These are phyloP conservation scores for Terebella lapidaria DNA, from an alignment of 2,888 invertebrate genomes.

Conservation along the genomic window DNA sequence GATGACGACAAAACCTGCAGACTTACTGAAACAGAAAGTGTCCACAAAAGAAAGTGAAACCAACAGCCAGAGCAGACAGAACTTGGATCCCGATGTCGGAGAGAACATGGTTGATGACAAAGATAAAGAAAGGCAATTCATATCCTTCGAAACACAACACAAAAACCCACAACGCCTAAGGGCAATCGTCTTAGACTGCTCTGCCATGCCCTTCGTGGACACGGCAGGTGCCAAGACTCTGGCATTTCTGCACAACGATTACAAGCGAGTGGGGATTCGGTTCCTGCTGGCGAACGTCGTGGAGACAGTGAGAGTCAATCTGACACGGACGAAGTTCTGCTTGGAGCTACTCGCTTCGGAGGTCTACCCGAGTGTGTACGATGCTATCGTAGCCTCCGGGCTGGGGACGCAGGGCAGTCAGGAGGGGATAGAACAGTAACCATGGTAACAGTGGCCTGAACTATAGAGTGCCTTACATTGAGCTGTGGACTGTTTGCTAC, in stretches of 20 bases:
- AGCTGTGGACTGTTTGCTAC: too few species aligned
- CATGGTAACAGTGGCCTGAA: too few species aligned
- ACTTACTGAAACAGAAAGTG: too few species aligned
- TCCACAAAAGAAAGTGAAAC: too few species aligned
- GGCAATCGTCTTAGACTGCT: conserved; percentile 13
- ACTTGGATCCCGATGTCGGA: neutral
- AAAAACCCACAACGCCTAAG: neutral
- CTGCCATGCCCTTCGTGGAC: conserved; percentile 12
- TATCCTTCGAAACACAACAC: neutral
- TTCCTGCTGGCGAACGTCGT: conserved; percentile 4
- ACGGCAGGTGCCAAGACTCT: conserved; percentile 8
- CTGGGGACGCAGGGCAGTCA: too few species aligned
- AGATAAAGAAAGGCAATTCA: neutral
- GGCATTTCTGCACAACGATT: conserved; percentile 8
- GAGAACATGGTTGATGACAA: neutral
- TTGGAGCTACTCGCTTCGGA: neutral
- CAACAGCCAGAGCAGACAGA: neutral
- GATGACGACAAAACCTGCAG: neutral
- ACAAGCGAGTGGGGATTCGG: conserved; percentile 3
- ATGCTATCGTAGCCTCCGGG: too few species aligned
- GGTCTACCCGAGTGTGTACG: conserved; percentile 15
- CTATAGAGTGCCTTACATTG: too few species aligned
- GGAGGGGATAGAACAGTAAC: too few species aligned
- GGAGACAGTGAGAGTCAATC: neutral
- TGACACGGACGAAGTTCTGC: conserved; percentile 8